Evolutionary conservation across 2,113 vertebrate genomes (phyloP), one percentile per base, ranked within the genome.

Genomic region (Chionodraco myersi): DNA sequence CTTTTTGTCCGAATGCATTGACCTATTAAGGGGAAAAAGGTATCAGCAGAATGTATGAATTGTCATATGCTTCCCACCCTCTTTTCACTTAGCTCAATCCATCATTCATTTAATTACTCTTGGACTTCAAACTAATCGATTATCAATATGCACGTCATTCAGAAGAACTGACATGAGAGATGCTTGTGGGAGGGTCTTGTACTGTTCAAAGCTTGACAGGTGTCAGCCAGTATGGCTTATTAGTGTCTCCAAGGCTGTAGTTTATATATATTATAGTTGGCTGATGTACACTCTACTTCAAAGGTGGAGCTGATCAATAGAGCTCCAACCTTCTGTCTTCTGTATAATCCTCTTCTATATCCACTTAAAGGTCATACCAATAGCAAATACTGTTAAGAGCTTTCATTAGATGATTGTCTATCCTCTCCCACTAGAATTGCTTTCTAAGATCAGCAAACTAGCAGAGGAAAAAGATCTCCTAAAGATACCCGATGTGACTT

Each of bases 361-460:
- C 5, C 74, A 82, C 54, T 71, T 61, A 71, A 80, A 72, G 64
- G 61, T 85, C 76, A 60, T 9, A 14, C 15, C 64, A 59, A 75
- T 53, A 64, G 58, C 48, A 70, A 78, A 56, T 36, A 60, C 59
- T 56, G 44, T 45, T 15, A 11, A 48, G 58, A 49, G 58, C 41
- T 85, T 68, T 83, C 47, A 75, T 79, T 30, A 41, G 57, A 48
- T 41, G 30, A n/a, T 1, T 45, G 4, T 66, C 63, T 47, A 52
- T 60, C 52, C 26, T 59, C 10, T 47, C 41, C 12, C 2, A 4
- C 1, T 41, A 7, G 36, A 63, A 44, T 68, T 44, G 44, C 12
- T 58, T 16, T 45, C 36, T 34, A 16, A 13, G 5, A 26, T 60
- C 65, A 45, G 26, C 26, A 10, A 57, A 48, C 3, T 52, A 8